Conservation (phyloP, 2,797 vertebrate genomes). For the Tarsius wallacei region DNA sequence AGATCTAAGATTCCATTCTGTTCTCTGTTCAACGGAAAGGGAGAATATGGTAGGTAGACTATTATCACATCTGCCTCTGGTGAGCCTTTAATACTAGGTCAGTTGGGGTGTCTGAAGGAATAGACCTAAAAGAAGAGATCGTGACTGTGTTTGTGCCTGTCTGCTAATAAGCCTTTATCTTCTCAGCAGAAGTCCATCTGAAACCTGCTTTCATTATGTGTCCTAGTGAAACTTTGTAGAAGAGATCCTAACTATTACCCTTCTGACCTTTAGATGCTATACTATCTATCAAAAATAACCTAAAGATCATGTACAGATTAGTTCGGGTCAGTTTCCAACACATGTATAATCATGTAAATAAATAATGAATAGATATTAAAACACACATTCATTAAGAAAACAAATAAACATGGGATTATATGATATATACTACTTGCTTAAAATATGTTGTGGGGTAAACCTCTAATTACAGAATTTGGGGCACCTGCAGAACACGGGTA, state of each 20-base stretch:
- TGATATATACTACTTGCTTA: background rate
- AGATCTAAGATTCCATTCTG: background rate
- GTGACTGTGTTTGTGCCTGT: background rate
- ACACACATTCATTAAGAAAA: background rate
- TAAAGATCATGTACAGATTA: background rate
- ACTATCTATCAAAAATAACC: background rate
- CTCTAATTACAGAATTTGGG: constrained; percentile 10
- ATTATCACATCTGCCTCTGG: background rate
- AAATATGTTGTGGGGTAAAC: constrained; percentile 2
- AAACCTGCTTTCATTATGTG: background rate
- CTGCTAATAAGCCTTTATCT: background rate
- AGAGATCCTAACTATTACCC: background rate
- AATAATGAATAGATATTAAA: background rate
- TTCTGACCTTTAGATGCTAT: background rate
- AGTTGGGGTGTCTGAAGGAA: background rate
- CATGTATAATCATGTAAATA: background rate
- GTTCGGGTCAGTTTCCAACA: background rate
- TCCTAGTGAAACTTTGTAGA: background rate
- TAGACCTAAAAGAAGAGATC: background rate
- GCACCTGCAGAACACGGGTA: background rate
- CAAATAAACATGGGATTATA: background rate
- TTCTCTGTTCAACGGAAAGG: background rate
- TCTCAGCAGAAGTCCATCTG: background rate
- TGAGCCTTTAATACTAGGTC: background rate
- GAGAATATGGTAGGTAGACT: background rate